Evolutionary conservation across 2,888 invertebrate species (phyloP).

Genomic region (Galeopsomyia nigrocyanea): DNA sequence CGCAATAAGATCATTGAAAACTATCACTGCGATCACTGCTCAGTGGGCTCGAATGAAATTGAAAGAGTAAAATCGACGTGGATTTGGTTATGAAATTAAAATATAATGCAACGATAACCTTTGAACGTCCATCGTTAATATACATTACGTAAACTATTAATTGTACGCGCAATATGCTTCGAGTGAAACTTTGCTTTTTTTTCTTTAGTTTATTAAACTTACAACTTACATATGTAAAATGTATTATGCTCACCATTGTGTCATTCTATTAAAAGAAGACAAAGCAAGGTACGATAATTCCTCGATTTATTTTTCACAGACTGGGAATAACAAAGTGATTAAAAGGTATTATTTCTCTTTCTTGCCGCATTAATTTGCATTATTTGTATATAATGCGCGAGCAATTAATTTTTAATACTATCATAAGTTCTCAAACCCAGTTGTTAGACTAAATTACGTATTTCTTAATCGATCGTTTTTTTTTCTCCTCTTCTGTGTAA

Average conservation of each 20-base stretch:
- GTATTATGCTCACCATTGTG: slow-evolving; percentile 25
- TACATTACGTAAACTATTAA: slow-evolving; percentile 31
- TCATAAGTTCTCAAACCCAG: not conserved
- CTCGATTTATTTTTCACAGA: slow-evolving; percentile 21
- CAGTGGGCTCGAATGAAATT: too few species aligned
- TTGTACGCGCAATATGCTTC: slow-evolving; percentile 19
- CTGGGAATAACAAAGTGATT: slow-evolving; percentile 9
- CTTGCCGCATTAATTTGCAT: not conserved
- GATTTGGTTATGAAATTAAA: not conserved
- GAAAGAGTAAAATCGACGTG: too few species aligned
- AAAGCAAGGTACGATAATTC: slow-evolving; percentile 20
- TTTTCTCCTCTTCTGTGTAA: too few species aligned
- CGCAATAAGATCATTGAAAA: too few species aligned
- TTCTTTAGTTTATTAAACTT: slow-evolving; percentile 40
- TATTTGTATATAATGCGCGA: not conserved
- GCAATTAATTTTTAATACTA: slow-evolving; percentile 20
- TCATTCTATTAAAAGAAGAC: slow-evolving; percentile 12
- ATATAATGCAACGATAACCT: slow-evolving; percentile 21
- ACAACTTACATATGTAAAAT: slow-evolving; percentile 44
- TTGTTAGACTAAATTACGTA: slow-evolving; percentile 19
- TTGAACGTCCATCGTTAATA: slow-evolving; percentile 30
- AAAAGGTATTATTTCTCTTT: slow-evolving; percentile 3
- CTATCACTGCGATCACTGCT: too few species aligned
- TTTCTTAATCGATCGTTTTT: slow-evolving; percentile 13
- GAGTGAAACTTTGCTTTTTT: slow-evolving; percentile 31